Evolutionary conservation across 2,113 vertebrate species (phyloP).

Genomic region (Gavia stellata): DNA sequence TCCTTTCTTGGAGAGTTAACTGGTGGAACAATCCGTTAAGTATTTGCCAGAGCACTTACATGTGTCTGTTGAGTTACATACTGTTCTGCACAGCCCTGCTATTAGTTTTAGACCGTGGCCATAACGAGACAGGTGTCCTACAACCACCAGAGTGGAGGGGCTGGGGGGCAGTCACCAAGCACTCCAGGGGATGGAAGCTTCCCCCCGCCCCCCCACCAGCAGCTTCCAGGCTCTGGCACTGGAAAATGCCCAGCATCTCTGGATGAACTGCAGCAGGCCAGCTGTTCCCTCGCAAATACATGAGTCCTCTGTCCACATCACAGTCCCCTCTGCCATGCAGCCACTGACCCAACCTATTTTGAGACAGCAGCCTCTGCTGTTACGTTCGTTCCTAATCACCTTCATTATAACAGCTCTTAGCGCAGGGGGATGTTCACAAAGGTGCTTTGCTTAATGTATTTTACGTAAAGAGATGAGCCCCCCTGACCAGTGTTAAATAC

Average conservation of each 20-base stretch:
- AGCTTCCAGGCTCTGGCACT: background rate
- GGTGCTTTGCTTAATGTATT: background rate
- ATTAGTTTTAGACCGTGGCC: background rate
- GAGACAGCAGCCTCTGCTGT: background rate
- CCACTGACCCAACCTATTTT: background rate
- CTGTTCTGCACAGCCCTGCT: background rate
- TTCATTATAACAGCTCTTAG: background rate
- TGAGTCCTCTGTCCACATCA: background rate
- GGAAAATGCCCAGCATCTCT: background rate
- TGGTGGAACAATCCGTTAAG: background rate
- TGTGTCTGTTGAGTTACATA: background rate
- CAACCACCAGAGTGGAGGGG: background rate
- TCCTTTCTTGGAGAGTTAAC: background rate
- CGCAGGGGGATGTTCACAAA: background rate
- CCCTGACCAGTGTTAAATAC: background rate
- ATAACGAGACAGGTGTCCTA: background rate
- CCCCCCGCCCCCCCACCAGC: no score
- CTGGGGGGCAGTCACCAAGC: background rate
- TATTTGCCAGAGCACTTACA: background rate
- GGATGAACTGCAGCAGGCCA: background rate
- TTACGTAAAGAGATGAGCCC: background rate
- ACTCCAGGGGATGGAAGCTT: background rate
- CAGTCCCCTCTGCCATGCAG: accelerated
- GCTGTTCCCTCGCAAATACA: background rate
- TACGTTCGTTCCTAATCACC: background rate